These are phyloP conservation scores for Dicranocentrus wangi DNA, from an alignment of 2,888 invertebrate species.

Conservation along the genomic window DNA sequence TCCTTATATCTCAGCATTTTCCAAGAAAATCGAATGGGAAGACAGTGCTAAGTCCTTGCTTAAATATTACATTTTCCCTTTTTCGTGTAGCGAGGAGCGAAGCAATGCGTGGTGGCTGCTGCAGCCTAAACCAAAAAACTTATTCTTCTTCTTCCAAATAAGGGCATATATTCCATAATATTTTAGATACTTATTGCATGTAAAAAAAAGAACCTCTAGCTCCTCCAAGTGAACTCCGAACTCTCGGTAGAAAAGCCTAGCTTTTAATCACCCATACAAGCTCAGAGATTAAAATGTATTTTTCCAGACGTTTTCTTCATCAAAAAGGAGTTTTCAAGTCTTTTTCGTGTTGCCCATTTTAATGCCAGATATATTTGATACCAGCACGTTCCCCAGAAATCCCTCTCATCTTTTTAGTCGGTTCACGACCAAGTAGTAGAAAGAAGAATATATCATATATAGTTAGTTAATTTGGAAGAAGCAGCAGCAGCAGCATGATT, in stretches of 20 bases:
- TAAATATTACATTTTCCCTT: slow-evolving; percentile 53
- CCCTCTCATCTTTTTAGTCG: slow-evolving; percentile 61
- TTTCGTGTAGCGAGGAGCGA: slow-evolving; percentile 6
- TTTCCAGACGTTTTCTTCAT: slow-evolving; percentile 70
- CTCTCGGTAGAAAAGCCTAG: slow-evolving; percentile 62
- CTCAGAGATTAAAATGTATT: slow-evolving; percentile 73
- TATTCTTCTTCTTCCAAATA: too few species aligned
- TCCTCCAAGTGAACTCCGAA: too few species aligned
- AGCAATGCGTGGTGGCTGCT: background rate
- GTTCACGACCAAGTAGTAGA: too few species aligned
- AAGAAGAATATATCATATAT: background rate
- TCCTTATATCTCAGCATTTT: background rate
- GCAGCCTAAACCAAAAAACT: too few species aligned
- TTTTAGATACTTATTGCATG: too few species aligned
- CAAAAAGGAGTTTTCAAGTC: slow-evolving; percentile 34
- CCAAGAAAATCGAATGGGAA: slow-evolving; percentile 18
- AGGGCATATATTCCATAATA: slow-evolving; percentile 1
- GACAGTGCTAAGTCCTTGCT: slow-evolving; percentile 52
- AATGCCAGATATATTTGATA: slow-evolving; percentile 72
- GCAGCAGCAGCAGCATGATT: too few species aligned
- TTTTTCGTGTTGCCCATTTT: slow-evolving; percentile 61
- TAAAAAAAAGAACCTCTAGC: too few species aligned
- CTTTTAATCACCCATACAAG: slow-evolving; percentile 70
- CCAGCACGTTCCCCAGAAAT: slow-evolving; percentile 72
- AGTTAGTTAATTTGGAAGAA: too few species aligned